Evolutionary conservation across 2,797 vertebrate genomes (phyloP).

Genomic region (Phataginus tetradactyla): DNA sequence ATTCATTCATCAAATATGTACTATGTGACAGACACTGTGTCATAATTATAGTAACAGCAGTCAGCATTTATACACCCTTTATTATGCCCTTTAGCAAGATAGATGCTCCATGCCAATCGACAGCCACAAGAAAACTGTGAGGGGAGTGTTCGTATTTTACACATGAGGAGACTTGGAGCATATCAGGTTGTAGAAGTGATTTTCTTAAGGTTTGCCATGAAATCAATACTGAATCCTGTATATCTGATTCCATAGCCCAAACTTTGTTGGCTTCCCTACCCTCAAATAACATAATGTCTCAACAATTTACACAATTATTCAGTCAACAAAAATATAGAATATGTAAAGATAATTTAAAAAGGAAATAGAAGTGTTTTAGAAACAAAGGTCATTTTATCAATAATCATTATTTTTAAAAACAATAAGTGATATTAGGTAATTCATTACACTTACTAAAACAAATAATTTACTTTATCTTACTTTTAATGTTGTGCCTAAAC

Average conservation of each 20-base stretch:
- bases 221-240: neutral
- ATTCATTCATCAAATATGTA: neutral
- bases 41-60: neutral
- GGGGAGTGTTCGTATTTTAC: neutral
- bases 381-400: neutral
- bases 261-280: neutral
- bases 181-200: neutral
- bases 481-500: neutral
- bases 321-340: neutral
- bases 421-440: neutral
- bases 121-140: neutral
- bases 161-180: neutral
- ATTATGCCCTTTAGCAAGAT: neutral
- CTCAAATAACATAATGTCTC: neutral
- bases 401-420: neutral
- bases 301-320: neutral
- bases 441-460: neutral
- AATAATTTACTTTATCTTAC: neutral
- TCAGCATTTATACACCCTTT: neutral
- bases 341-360: neutral
- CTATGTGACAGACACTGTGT: neutral
- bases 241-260: neutral
- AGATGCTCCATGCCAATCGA: neutral
- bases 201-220: neutral
- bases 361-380: neutral